Base-by-base conservation (phyloP, 1,140 invertebrate genomes). In the Geopemphigus sp. region DNA sequence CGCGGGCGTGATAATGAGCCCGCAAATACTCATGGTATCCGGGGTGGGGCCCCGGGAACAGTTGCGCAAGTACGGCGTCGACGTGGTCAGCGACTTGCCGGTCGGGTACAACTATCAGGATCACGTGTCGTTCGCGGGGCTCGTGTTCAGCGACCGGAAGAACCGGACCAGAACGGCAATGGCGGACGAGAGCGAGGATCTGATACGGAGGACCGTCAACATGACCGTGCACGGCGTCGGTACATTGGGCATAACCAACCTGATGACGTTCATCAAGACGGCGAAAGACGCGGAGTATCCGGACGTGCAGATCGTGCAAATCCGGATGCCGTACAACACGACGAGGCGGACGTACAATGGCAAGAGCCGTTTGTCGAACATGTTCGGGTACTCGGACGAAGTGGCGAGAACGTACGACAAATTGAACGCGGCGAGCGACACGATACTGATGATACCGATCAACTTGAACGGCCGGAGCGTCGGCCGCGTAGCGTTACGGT, bases 91-190 rank as follows among this genome's bases (percentile, higher is more conserved):
- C 11, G 90, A 95, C 86, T 87, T 92, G 22, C 91, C 91, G 8
- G 92, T 93, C 4, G 93, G 93, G 1, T 89, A 90, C 74, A 94
- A 94, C 84, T 84, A 94, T 5, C 92, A 93, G 88, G 93, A 94
- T 84, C 93, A 95, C 53, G 59, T 76, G 17, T n/a, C 63, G 26
- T 81, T 80, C 54, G 12, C 72, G 6, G 81, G 81, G 12, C 26
- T 80, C 0, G 47, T 81, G 14, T 66, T 81, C 32, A 81, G 74
- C 24, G 50, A 80, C 26, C 59, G 64, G 10, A 80, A 70, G 24
- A 29, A 70, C 22, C 8, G 56, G 17, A 8, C 74, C 11, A 15
- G 1, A 4, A n/a, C 17, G 0, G 74, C 57, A 17, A 72, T 64
- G n/a, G 19, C 78, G 6, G 17, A n/a, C 2, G 73, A 78, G 4